Base-by-base conservation (phyloP, 2,888 invertebrate species). In the Allolobophora icterica region DNA sequence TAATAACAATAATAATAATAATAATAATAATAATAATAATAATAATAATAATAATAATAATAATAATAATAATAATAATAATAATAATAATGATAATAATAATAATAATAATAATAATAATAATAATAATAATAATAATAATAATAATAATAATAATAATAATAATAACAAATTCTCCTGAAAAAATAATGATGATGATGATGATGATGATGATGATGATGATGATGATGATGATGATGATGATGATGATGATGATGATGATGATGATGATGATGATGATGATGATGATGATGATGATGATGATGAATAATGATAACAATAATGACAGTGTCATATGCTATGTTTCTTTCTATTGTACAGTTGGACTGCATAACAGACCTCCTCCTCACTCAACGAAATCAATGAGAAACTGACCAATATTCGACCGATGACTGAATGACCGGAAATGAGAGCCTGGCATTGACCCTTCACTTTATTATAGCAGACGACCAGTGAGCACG, bases 341-440 rank as follows among this genome's bases (percentile, higher is more conserved):
- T 17, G 1, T 52, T 1, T 52, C 15, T 13, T 42, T 1, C 52
- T 52, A 5, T 6, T 52, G 52, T n/a, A n/a, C n/a, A n/a, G n/a
- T n/a, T n/a, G n/a, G n/a, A n/a, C n/a, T n/a, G n/a, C n/a, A n/a
- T n/a, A n/a, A n/a, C n/a, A n/a, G n/a, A n/a, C n/a, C n/a, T n/a
- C 24, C 21, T 52, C 52, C 24, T 52, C 4, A n/a, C n/a, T n/a
- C 52, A 52, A 52, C 52, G 52, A 21, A 52, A 52, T 24, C 19
- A 52, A 52, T 42, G 42, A 42, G 17, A 42, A 17, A 42, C 52
- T 52, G 52, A 94, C 95, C 93, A 95, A 91, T 52, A 94, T 94
- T 91, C 99, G 97, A 96, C 99, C 99, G 95, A 99, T 99, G 96
- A 99, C 98, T 95, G 99, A 99, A 96, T 99, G 99, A 95, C 99